Conservation (phyloP, 2,888 invertebrate genomes). For the Xestia c-nigrum region DNA sequence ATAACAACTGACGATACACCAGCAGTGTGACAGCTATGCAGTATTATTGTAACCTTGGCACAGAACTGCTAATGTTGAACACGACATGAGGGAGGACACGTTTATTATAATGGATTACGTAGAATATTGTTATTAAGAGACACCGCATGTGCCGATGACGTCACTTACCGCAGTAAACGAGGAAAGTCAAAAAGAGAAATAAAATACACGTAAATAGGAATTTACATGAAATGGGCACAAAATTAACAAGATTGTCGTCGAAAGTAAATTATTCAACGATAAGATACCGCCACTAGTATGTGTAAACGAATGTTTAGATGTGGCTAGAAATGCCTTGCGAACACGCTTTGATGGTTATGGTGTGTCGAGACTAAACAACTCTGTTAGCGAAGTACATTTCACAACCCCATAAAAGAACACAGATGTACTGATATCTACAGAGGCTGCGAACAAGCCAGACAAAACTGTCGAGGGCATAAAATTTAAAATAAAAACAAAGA, state of each 20-base stretch:
- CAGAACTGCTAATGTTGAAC: constrained; percentile 55
- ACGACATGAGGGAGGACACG: constrained; percentile 58
- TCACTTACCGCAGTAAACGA: constrained; percentile 42
- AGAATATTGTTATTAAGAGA: constrained; percentile 48
- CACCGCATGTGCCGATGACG: constrained; percentile 48
- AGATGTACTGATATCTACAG: constrained; percentile 41
- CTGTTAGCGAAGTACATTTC: constrained; percentile 41
- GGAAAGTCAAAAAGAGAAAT: constrained; percentile 39
- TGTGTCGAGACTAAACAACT: constrained; percentile 39
- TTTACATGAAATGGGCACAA: constrained; percentile 17
- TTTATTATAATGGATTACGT: constrained; percentile 57
- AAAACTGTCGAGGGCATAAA: constrained; percentile 44
- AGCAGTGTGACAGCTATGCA: constrained; percentile 48
- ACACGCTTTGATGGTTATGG: constrained; percentile 43
- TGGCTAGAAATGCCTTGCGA: constrained; percentile 37
- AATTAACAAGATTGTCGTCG: constrained; percentile 16
- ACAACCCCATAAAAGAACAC: constrained; percentile 43
- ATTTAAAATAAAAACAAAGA: constrained; percentile 48
- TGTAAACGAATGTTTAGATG: constrained; percentile 45
- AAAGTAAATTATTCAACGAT: constrained; percentile 37
- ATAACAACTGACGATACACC: constrained; percentile 24
- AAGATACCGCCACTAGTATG: constrained; percentile 37
- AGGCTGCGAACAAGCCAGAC: constrained; percentile 34
- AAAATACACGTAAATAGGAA: constrained; percentile 21
- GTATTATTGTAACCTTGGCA: constrained; percentile 64